A percentile compares a stretch with the other conserved stretches of the same genome.
Evolutionary conservation across 2,888 invertebrate species (phyloP).

Genomic region (Lysandra coridon): DNA sequence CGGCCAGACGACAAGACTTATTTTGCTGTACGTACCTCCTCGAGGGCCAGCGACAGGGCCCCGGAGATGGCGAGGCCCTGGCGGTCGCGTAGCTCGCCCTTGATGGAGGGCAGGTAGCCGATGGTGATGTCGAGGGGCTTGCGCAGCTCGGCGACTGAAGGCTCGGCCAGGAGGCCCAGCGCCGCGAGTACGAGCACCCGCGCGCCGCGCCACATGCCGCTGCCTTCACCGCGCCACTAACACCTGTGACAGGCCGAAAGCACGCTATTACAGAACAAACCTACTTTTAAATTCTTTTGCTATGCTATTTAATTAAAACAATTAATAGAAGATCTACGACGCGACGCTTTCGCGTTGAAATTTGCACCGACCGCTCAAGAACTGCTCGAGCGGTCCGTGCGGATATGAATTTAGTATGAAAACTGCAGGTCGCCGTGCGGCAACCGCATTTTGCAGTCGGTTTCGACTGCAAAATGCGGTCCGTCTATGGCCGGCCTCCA

Average conservation of each 20-base stretch:
- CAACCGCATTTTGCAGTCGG: too few relatives aligned
- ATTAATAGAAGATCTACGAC: too few relatives aligned
- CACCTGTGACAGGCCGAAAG: slow-evolving; percentile 49
- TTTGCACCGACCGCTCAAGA: too few relatives aligned
- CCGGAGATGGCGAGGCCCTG: slow-evolving; percentile 95
- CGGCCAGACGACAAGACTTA: not conserved
- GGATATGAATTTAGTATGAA: too few relatives aligned
- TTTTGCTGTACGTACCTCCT: slow-evolving; percentile 81
- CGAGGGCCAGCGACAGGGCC: slow-evolving; percentile 93
- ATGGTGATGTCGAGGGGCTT: slow-evolving; percentile 84
- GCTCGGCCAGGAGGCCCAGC: slow-evolving; percentile 80
- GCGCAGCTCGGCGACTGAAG: slow-evolving; percentile 63
- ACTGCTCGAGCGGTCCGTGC: too few relatives aligned
- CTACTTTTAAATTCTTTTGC: not conserved
- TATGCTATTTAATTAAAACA: too few relatives aligned
- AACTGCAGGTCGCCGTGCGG: too few relatives aligned
- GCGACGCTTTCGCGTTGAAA: too few relatives aligned
- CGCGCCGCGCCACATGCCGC: slow-evolving; percentile 84
- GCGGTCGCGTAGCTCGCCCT: slow-evolving; percentile 87
- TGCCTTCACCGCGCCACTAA: slow-evolving; percentile 69
- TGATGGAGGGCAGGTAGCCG: slow-evolving; percentile 92
- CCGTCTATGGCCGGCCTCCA: too few relatives aligned
- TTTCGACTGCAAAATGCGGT: too few relatives aligned
- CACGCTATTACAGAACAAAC: not conserved
- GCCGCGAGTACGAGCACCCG: slow-evolving; percentile 84